Base-by-base conservation (phyloP, 1,140 invertebrate species). In the Zaprionus davidi region DNA sequence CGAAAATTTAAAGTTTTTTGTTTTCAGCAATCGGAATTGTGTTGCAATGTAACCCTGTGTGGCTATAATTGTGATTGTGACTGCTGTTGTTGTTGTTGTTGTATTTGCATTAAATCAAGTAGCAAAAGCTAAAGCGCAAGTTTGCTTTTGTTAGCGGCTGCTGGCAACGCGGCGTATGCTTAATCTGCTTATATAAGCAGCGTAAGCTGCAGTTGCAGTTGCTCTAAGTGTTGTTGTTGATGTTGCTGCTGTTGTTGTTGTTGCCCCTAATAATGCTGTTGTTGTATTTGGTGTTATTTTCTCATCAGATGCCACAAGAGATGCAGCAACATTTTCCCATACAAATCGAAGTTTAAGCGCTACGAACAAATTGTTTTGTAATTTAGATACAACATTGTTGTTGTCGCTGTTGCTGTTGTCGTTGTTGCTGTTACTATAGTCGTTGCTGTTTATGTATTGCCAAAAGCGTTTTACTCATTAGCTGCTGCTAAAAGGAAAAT, bases 401-500 rank as follows among this genome's bases (percentile, higher is more conserved):
- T 59, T 67, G 17, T 31, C 34, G 60, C 22, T 71, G 38, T n/a
- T 44, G 51, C 9, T 38, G 46, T 17, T 70, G 46, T 58, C 26
- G n/a, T 5, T 51, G 51, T 49, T 51, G 34, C 17, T 71, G 36
- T 22, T 65, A 36, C 65, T 65, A 15, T 38, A 44, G 38, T 34
- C 63, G 51, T 34, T 63, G 59, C 12, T 71, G 51, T 64, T 49
- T 49, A 28, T 74, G 51, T 58, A 36, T 64, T 67, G 77, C 70
- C 74, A 49, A 78, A 81, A 84, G 82, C 79, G 59, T 64, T 85
- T 88, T 81, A 77, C 81, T 87, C 84, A 88, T 87, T 87, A 87
- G 84, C 78, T 74, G 60, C 55, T 81, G 85, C 84, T 88, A 84
- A 88, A 78, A 90, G 76, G 78, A 90, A 88, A 88, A 87, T 88